Percentiles rank a stretch among this genome's conserved stretches.
Evolutionary conservation across 2,797 vertebrate genomes (phyloP).

Genomic region (Oryzias dopingdopingensis): DNA sequence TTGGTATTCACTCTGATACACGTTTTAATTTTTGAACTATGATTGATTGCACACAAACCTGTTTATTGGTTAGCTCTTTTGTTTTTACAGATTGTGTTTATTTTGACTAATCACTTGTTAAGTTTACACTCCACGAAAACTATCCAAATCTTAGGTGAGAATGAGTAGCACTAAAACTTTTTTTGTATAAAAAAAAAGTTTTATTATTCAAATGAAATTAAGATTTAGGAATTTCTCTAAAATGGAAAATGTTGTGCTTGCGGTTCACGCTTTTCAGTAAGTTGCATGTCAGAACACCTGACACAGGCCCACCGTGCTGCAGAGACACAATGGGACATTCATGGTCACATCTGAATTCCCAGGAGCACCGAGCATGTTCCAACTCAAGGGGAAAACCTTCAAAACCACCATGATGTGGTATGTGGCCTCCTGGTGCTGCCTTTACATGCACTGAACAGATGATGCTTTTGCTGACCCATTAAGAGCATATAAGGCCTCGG

Average conservation of each 20-base stretch:
- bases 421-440: slow-evolving; percentile 58
- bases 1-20: slow-evolving; percentile 62
- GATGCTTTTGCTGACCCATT: slow-evolving; percentile 61
- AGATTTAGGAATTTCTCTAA: neutral
- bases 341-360: slow-evolving; percentile 56
- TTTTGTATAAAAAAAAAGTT: neutral
- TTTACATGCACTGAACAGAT: slow-evolving; percentile 59
- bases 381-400: slow-evolving; percentile 38
- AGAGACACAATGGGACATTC: slow-evolving; percentile 61
- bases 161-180: neutral
- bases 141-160: neutral
- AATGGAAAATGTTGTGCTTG: slow-evolving; percentile 1
- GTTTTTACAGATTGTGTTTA: slow-evolving; percentile 2
- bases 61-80: slow-evolving; percentile 5
- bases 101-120: neutral
- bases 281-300: slow-evolving; percentile 35
- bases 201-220: neutral
- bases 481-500: slow-evolving; percentile 57
- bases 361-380: slow-evolving; percentile 34
- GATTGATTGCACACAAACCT: slow-evolving; percentile 46
- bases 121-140: neutral
- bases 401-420: slow-evolving; percentile 48
- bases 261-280: slow-evolving; percentile 32
- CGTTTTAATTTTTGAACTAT: slow-evolving; percentile 49
- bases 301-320: slow-evolving; percentile 53